phyloP scores from a whole-genome alignment of 2,113 vertebrate species.

The Hippopotamus amphibius region DNA sequence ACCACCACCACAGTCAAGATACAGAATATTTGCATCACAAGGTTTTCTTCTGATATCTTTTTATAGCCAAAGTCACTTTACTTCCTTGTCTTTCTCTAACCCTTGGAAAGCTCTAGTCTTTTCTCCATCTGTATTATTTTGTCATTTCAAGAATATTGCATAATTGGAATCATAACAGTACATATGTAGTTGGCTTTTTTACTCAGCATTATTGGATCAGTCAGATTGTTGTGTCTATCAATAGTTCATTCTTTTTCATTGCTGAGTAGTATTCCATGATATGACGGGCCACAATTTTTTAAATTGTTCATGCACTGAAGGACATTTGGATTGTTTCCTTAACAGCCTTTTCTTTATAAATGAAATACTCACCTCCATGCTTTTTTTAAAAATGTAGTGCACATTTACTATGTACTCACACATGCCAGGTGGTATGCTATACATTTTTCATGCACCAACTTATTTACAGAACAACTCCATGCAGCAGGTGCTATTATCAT shows the following conservation, averaged over 20 bases:
- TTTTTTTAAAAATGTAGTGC: neutral
- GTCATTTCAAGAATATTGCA: neutral
- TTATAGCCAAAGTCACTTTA: neutral
- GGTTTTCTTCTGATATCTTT: neutral
- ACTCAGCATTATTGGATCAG: neutral
- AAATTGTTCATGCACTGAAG: neutral
- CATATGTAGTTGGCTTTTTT: neutral
- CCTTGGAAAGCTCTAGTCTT: neutral
- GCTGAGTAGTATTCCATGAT: neutral
- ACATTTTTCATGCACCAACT: neutral
- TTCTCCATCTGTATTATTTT: neutral
- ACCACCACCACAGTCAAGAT: neutral
- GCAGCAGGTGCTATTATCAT: neutral
- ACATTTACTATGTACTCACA: neutral
- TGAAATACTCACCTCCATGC: neutral
- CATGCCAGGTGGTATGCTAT: neutral
- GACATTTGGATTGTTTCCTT: neutral
- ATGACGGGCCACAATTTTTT: neutral
- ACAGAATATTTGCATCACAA: neutral
- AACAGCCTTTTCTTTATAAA: neutral
- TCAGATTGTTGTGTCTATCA: neutral
- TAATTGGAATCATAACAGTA: neutral
- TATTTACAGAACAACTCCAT: neutral
- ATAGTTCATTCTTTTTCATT: neutral
- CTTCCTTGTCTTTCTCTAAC: fast-evolving